Base-by-base conservation (phyloP, 2,888 invertebrate genomes). In the Mayetiola destructor region DNA sequence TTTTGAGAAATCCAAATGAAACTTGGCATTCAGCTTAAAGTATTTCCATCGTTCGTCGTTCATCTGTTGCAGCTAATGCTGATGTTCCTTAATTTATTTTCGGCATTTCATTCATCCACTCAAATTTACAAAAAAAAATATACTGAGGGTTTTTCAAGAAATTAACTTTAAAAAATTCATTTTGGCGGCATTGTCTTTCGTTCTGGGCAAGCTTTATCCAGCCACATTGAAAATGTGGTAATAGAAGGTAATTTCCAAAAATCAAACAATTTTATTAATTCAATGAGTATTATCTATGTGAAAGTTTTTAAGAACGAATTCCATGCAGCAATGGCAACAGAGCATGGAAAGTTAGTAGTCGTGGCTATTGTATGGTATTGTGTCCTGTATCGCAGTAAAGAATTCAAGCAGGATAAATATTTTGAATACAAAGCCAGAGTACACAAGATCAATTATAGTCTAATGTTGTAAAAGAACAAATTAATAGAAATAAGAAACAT, bases 231-330 rank as follows among this genome's bases (percentile, higher is more conserved):
- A 48, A 48, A 48, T 48, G 48, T 27, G 48, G 48, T 48, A 48
- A 27, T 27, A 48, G 48, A 48, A 48, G 48, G 48, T 48, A 48
- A 48, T 48, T 48, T 48, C 27, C 48, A 27, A 48, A 48, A 48
- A 48, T 48, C 48, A 48, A 48, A 48, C 48, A 48, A 27, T 48
- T 48, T 48, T 48, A 48, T 48, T 48, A 48, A 48, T 48, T 48
- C 27, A 48, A 48, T 48, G 23, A 48, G 27, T 48, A 16, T 48
- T 48, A 48, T 48, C 27, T 48, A 48, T 48, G 48, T 27, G 48
- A 48, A 48, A 48, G 48, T 48, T 48, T 48, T 48, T 16, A 27
- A 16, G 27, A 48, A 48, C 48, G 27, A 48, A 48, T 27, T 48
- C 27, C 48, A 27, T n/a, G n/a, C 27, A 48, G 27, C 48, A 48